Evolutionary conservation across 2,797 vertebrate genomes (phyloP).

Genomic region (Periophthalmus magnuspinnatus): DNA sequence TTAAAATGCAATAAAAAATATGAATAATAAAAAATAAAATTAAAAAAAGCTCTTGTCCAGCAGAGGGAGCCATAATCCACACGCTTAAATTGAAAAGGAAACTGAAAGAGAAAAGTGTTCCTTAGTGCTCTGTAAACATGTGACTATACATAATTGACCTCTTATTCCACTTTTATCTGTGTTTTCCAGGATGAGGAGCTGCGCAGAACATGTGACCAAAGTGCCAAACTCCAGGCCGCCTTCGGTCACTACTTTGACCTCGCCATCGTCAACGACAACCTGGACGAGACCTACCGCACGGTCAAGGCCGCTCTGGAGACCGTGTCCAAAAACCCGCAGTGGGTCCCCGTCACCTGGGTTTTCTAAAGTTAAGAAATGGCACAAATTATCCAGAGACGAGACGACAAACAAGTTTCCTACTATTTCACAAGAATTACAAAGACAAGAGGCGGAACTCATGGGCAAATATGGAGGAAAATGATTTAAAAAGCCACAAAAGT

Average conservation of each 20-base stretch:
- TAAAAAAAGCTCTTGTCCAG: background rate
- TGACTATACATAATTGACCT: background rate
- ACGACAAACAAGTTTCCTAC: background rate
- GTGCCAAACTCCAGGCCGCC: slow-evolving; percentile 84
- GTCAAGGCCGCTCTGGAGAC: slow-evolving; percentile 85
- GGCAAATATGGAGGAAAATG: background rate
- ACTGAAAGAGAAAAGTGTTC: background rate
- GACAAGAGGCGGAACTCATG: background rate
- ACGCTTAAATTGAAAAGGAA: background rate
- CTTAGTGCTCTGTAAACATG: background rate
- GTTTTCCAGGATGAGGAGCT: slow-evolving; percentile 85
- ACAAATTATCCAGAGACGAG: background rate
- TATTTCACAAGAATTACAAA: background rate
- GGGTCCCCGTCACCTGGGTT: slow-evolving; percentile 95
- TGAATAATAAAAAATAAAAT: too few species aligned
- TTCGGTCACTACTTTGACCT: slow-evolving; percentile 94
- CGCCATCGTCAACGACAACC: slow-evolving; percentile 86
- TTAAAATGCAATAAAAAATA: too few species aligned
- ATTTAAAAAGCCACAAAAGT: background rate
- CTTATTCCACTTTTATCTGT: background rate
- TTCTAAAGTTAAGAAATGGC: slow-evolving; percentile 73
- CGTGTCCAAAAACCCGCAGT: slow-evolving; percentile 87
- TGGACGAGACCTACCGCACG: slow-evolving; percentile 86
- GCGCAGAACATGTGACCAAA: slow-evolving; percentile 87
- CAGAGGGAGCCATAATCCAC: background rate